A percentile compares a stretch with the other conserved stretches of the same genome.
These are phyloP conservation scores for Antedon bifida DNA, from an alignment of 35 echinoderm and acorn worm genomes.

Conservation along the genomic window DNA sequence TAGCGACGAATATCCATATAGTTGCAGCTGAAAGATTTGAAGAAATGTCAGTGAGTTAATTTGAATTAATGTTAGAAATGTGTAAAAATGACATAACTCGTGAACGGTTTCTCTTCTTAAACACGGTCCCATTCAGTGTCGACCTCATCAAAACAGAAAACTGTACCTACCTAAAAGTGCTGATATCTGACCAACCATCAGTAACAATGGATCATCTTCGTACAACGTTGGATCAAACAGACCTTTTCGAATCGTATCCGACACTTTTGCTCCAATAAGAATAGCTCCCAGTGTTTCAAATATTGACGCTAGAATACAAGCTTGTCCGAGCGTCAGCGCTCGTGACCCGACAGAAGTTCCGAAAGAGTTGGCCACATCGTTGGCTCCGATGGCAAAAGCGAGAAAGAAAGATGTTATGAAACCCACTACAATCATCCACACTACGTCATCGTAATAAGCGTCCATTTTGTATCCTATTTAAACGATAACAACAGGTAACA, in stretches of 20 bases:
- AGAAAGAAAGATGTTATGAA: constrained; percentile 54
- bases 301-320: constrained; percentile 31
- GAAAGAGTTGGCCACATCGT: constrained; percentile 64
- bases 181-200: constrained; percentile 49
- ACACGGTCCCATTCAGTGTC: too few relatives aligned
- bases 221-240: constrained; percentile 32
- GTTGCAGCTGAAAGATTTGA: background rate
- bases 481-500: too few relatives aligned
- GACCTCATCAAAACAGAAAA: too few relatives aligned
- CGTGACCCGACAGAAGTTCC: constrained; percentile 49
- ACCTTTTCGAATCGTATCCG: constrained; percentile 54
- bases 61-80: too few relatives aligned
- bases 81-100: too few relatives aligned
- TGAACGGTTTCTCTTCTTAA: too few relatives aligned
- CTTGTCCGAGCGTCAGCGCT: constrained; percentile 38
- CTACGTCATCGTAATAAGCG: background rate
- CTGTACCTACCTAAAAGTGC: constrained; percentile 38
- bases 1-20: background rate
- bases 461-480: background rate
- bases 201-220: constrained; percentile 26
- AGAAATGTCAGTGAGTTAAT: too few relatives aligned
- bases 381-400: constrained; percentile 43
- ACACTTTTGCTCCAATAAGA: constrained; percentile 34
- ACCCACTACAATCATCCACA: constrained; percentile 40
- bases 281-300: constrained; percentile 53